phyloP scores from a whole-genome alignment of 2,113 vertebrate genomes.

The Centropristis striata region DNA sequence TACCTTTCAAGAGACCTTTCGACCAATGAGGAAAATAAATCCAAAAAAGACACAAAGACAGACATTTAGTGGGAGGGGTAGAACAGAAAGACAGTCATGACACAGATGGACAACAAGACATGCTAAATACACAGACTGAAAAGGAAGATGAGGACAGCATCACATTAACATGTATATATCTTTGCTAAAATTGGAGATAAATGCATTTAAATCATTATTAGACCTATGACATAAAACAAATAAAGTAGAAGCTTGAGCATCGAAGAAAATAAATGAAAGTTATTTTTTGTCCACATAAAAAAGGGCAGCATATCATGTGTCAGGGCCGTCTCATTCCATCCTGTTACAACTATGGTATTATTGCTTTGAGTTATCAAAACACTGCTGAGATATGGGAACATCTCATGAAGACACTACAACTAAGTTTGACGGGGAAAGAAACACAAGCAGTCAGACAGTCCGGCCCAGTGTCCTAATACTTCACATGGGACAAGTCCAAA shows the following conservation, averaged over 20 bases:
- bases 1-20: constrained; percentile 88
- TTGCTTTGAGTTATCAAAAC: neutral
- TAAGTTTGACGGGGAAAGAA: neutral
- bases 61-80: constrained; percentile 46
- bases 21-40: constrained; percentile 82
- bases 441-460: neutral
- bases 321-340: neutral
- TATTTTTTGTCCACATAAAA: neutral
- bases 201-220: constrained; percentile 1
- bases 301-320: constrained; percentile 16
- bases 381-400: neutral
- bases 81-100: constrained; percentile 60
- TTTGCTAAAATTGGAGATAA: neutral
- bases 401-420: neutral
- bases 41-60: constrained; percentile 74
- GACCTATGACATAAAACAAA: neutral
- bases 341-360: neutral
- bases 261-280: neutral
- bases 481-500: neutral
- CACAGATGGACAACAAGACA: constrained; percentile 38
- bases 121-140: constrained; percentile 29
- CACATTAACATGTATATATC: neutral
- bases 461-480: neutral
- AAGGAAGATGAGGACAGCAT: constrained; percentile 1
- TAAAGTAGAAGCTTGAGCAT: neutral